Conservation (phyloP, 92 coral and sea anemone species). For the Plumapathes pennacea region DNA sequence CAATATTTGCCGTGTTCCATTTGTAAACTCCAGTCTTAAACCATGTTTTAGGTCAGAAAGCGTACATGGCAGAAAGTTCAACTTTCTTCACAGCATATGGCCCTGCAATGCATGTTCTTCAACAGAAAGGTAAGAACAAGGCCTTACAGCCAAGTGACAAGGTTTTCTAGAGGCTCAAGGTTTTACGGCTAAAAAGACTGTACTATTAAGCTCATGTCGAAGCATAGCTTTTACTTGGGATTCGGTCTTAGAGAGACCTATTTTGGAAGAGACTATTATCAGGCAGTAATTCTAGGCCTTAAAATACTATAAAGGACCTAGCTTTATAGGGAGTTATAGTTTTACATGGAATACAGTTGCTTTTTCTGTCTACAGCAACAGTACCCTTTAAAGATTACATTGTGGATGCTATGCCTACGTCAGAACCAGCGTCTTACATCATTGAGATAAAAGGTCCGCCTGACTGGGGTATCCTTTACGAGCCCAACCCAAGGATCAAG, state of each 20-base stretch:
- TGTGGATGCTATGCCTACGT: conserved; percentile 20
- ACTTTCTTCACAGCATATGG: conserved; percentile 76
- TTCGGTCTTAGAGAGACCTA: no score
- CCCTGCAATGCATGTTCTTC: conserved; percentile 69
- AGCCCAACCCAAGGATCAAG: neutral
- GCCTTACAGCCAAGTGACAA: no score
- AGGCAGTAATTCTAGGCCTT: no score
- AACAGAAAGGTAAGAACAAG: conserved; percentile 66
- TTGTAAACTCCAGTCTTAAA: no score
- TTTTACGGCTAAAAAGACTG: no score
- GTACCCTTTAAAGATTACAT: conserved; percentile 52
- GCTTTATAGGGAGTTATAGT: neutral
- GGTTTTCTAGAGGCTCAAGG: no score
- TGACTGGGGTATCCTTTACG: conserved; percentile 63
- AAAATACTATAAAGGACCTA: no score
- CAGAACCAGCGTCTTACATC: conserved; percentile 44
- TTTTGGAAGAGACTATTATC: no score
- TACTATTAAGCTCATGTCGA: no score
- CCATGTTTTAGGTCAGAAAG: conserved; percentile 31
- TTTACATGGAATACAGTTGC: neutral
- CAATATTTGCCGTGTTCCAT: no score
- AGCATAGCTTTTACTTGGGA: no score
- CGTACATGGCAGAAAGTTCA: conserved; percentile 78
- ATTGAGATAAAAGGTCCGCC: conserved; percentile 24
- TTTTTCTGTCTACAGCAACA: conserved; percentile 6